phyloP scores from a whole-genome alignment of 2,888 invertebrate genomes.

The Lysandra coridon region DNA sequence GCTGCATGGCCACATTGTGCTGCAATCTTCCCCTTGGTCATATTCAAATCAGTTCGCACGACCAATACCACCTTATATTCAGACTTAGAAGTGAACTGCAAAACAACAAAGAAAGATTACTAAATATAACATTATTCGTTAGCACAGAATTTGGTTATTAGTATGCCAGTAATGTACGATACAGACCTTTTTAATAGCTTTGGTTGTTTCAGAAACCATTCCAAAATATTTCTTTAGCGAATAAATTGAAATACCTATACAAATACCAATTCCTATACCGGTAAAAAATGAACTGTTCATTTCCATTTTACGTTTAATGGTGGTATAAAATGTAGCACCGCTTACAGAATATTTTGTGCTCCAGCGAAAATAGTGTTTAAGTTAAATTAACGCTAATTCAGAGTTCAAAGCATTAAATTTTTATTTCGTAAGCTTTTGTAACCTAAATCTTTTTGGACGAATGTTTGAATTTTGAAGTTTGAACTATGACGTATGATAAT shows the following conservation, averaged over 20 bases:
- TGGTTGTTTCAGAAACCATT: constrained; percentile 47
- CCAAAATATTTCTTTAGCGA: constrained; percentile 59
- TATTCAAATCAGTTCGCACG: constrained; percentile 93
- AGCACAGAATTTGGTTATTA: not conserved
- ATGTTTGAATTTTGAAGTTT: no score
- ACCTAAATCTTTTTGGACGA: not conserved
- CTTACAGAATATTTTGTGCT: not conserved
- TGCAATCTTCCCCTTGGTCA: constrained; percentile 97
- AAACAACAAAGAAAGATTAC: constrained; percentile 37
- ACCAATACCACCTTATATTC: constrained; percentile 92
- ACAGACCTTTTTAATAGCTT: constrained; percentile 56
- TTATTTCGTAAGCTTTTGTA: no score
- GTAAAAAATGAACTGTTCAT: constrained; percentile 62
- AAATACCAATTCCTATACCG: constrained; percentile 71
- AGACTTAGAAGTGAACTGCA: constrained; percentile 67
- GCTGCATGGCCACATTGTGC: constrained; percentile 98
- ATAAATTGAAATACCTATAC: constrained; percentile 68
- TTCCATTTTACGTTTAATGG: constrained; percentile 62
- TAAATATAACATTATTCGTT: not conserved
- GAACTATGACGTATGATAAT: no score
- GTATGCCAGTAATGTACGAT: not conserved
- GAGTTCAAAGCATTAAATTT: not conserved
- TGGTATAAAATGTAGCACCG: not conserved
- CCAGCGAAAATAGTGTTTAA: not conserved
- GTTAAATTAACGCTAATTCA: not conserved